phyloP scores from a whole-genome alignment of 2,888 invertebrate genomes.

The Agrochola circellaris region DNA sequence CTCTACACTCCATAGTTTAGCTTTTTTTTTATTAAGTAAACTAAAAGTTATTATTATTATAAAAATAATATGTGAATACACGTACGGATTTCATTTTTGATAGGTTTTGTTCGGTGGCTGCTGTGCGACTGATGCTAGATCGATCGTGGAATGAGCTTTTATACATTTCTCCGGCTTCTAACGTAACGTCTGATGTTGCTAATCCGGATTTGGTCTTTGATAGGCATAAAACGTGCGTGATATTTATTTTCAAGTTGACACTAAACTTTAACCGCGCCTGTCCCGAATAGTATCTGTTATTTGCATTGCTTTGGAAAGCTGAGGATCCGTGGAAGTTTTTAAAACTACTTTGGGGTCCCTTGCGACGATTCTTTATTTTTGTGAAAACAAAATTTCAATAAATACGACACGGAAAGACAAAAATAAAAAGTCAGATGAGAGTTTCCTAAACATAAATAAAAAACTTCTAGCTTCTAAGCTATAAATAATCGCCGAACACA shows the following conservation, averaged over 20 bases:
- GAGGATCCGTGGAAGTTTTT: no score
- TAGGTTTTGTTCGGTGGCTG: slow-evolving; percentile 47
- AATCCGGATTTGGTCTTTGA: slow-evolving; percentile 42
- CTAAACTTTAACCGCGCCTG: slow-evolving; percentile 29
- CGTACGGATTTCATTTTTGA: slow-evolving; percentile 64
- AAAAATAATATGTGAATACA: slow-evolving; percentile 9
- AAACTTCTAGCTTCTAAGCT: no score
- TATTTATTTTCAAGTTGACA: slow-evolving; percentile 44
- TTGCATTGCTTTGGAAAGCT: no score
- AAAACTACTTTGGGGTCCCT: no score
- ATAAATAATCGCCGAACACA: no score
- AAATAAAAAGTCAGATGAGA: no score
- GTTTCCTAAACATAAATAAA: no score
- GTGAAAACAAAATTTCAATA: no score
- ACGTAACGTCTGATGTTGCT: slow-evolving; percentile 32
- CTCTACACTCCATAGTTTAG: background rate
- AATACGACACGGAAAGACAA: no score
- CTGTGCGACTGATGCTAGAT: slow-evolving; percentile 49
- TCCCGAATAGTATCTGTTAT: background rate
- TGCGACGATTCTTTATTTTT: no score
- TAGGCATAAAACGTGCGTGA: slow-evolving; percentile 26
- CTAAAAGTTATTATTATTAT: background rate
- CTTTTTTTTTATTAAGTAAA: background rate
- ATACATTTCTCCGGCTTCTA: slow-evolving; percentile 44
- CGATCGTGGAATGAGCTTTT: slow-evolving; percentile 42